Base-by-base conservation (phyloP, 2,797 vertebrate genomes). In the Notolabrus celidotus region DNA sequence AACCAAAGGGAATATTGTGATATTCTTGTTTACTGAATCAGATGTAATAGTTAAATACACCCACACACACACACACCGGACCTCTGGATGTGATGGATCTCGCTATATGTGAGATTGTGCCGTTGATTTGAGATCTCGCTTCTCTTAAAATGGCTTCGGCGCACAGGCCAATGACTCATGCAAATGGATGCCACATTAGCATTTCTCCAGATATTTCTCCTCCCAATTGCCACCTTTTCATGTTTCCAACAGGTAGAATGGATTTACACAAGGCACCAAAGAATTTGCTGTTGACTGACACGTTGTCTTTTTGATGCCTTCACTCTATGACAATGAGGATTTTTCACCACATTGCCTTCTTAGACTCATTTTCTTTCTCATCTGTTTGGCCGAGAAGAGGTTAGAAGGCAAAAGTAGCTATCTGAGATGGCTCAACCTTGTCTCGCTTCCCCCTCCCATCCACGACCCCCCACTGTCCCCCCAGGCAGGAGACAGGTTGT, bases 151-250 rank as follows among this genome's bases (percentile, higher is more conserved):
- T 88, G 86, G 88, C 85, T 83, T 88, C 81, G 54, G 66, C 66
- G 76, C 76, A 78, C 10, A 77, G 73, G 71, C 78, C 81, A 86
- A 74, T 84, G 88, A 85, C 63, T 86, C 77, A 56, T 85, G 89
- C 88, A 91, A 91, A 92, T 89, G 89, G 89, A 74, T 73, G 79
- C 83, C 86, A 65, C 77, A 84, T 87, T 83, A 83, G 80, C 81
- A 84, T 88, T 85, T 86, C 67, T 84, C 52, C 57, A 78, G 59
- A 83, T 88, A 80, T 88, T 84, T 73, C 66, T 50, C 59, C 41
- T 54, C 57, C 50, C 7, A 74, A 55, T 78, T 4, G 10, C 50
- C 52, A 61, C 60, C 36, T 78, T 39, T 23, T 45, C 29, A 66
- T 64, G 58, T 63, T n/a, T 1, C 46, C 53, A 3, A 16, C 15